Percentiles rank a stretch among this genome's conserved stretches.
Conservation (phyloP, 2,797 vertebrate species). For the Tinamus major region DNA sequence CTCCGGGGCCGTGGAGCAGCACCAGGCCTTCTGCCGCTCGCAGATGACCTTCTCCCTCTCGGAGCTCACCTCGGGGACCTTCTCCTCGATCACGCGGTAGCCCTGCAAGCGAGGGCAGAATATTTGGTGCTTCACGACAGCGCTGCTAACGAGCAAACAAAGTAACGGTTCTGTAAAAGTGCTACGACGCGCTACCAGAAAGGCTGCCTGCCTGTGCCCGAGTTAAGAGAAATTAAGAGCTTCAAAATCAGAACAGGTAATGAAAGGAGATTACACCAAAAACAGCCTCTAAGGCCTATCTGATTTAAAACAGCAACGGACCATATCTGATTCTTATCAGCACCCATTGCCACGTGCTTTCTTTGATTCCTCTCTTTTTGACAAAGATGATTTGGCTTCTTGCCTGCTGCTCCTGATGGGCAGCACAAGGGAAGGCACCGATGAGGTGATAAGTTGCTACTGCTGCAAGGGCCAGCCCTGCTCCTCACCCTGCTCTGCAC, state of each 20-base stretch:
- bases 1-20: constrained; percentile 93
- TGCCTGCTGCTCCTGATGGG: background rate
- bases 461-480: background rate
- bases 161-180: background rate
- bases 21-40: constrained; percentile 97
- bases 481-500: background rate
- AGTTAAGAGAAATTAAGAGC: background rate
- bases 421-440: background rate
- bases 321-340: background rate
- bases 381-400: background rate
- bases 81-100: constrained; percentile 96
- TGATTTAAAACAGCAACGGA: background rate
- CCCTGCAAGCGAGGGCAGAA: constrained; percentile 80
- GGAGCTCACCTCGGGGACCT: constrained; percentile 84
- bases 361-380: background rate
- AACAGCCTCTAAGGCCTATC: background rate
- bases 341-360: background rate
- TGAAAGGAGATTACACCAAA: background rate
- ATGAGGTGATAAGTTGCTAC: background rate
- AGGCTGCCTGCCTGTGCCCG: background rate
- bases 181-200: background rate
- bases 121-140: background rate
- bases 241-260: background rate
- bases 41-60: constrained; percentile 94
- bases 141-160: background rate